Evolutionary conservation across 2,797 vertebrate species (phyloP), one percentile per base, ranked within the genome.

Genomic region (Phoxinus dragarum): DNA sequence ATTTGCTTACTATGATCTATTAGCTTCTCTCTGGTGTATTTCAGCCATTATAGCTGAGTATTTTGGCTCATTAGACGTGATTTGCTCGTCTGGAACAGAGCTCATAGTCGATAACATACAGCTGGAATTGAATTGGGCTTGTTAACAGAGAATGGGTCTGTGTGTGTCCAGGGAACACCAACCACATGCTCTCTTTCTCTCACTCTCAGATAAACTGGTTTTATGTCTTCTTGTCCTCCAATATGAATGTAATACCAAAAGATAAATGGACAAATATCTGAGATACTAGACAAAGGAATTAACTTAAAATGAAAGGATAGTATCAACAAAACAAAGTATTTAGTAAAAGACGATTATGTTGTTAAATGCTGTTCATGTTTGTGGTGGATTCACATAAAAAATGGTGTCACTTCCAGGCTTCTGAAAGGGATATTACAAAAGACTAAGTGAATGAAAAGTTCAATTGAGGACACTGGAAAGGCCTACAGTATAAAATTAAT

Each of bases 41-140:
- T 75, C 66, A 87, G 72, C 77, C 54, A 86, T 88, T 87, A 89
- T 85, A 86, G 80, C 56, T 61, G 64, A 86, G 86, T 68, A 86
- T 88, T 88, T 88, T 83, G 79, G 82, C 84, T 88, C 90, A 86
- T 90, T 88, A 89, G 74, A 84, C 27, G 68, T 83, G 82, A 88
- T 90, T 90, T 89, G 84, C 82, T 88, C 74, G 52, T 87, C 81
- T 84, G 75, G 87, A 49, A 68, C 59, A 19, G 40, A 40, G 36
- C 19, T 68, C 77, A 78, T 78, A 86, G 84, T 88, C 76, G 73
- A 90, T 86, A 84, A 80, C 82, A 80, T 87, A 80, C 84, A 86
- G 88, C 86, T 88, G 82, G 84, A 89, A 84, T 84, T 88, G 72
- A 89, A 83, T 86, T 80, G 27, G 40, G 81, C 87, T 86, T 88